Evolutionary conservation across 2,113 vertebrate species (phyloP).

Genomic region (Ariopsis seemanni): DNA sequence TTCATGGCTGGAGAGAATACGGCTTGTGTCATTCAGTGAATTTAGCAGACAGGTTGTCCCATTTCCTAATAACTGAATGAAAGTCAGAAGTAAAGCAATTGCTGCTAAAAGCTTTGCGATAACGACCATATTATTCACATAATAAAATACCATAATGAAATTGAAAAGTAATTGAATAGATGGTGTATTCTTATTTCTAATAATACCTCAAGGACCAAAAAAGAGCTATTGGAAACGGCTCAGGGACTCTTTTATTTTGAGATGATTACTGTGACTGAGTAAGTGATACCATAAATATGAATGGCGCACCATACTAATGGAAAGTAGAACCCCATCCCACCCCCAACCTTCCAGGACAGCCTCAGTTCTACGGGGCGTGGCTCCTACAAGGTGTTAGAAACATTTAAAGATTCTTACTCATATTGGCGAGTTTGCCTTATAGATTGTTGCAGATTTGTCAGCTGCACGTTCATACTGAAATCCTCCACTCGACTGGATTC

Average conservation of each 20-base stretch:
- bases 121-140: background rate
- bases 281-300: background rate
- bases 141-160: background rate
- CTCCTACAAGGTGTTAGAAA: background rate
- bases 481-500: background rate
- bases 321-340: background rate
- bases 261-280: background rate
- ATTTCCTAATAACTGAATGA: conserved; percentile 25
- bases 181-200: background rate
- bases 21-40: background rate
- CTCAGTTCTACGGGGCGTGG: background rate
- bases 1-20: background rate
- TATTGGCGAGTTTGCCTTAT: too few species aligned
- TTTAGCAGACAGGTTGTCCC: background rate
- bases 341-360: background rate
- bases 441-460: too few species aligned
- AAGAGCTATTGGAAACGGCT: background rate
- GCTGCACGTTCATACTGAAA: background rate
- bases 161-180: conserved; percentile 1
- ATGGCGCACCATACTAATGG: background rate
- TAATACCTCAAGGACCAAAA: background rate
- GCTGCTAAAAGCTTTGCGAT: background rate
- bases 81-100: conserved; percentile 1
- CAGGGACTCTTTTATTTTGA: background rate
- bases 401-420: background rate